A percentile compares a stretch with the other conserved stretches of the same genome.
phyloP scores from a whole-genome alignment of 2,888 invertebrate genomes.

The Andrena minutula region DNA sequence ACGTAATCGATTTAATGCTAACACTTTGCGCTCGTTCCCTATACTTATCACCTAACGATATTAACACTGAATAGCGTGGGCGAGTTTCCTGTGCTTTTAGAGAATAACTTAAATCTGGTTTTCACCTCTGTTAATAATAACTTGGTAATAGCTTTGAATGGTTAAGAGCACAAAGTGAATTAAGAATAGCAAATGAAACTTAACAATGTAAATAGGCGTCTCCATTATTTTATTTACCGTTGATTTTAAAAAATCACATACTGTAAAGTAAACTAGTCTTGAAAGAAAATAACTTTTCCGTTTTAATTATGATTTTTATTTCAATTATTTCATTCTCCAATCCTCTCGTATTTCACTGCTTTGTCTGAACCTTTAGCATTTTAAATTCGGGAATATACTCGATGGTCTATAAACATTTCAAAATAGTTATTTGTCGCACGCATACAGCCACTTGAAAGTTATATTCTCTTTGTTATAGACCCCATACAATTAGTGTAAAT shows the following conservation, averaged over 20 bases:
- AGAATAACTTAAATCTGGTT: background rate
- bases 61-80: background rate
- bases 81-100: background rate
- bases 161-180: constrained; percentile 14
- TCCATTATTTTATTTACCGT: constrained; percentile 13
- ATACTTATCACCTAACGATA: background rate
- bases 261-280: background rate
- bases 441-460: constrained; percentile 81
- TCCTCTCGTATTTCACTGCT: constrained; percentile 7
- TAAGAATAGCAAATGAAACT: constrained; percentile 2
- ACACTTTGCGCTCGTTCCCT: constrained; percentile 26
- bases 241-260: background rate
- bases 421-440: constrained; percentile 55
- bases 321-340: constrained; percentile 1
- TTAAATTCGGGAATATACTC: constrained; percentile 24
- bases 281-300: constrained; percentile 1
- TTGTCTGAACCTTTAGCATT: constrained; percentile 38
- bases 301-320: background rate
- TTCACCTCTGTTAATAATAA: background rate
- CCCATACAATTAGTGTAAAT: constrained; percentile 84
- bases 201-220: background rate
- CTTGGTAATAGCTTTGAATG: background rate
- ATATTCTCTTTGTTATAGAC: constrained; percentile 85
- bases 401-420: constrained; percentile 38
- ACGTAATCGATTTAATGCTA: background rate